Percentiles rank a stretch among this genome's conserved stretches.
Evolutionary conservation across 2,888 invertebrate genomes (phyloP).

Genomic region (Lasioglossum zephyrum): DNA sequence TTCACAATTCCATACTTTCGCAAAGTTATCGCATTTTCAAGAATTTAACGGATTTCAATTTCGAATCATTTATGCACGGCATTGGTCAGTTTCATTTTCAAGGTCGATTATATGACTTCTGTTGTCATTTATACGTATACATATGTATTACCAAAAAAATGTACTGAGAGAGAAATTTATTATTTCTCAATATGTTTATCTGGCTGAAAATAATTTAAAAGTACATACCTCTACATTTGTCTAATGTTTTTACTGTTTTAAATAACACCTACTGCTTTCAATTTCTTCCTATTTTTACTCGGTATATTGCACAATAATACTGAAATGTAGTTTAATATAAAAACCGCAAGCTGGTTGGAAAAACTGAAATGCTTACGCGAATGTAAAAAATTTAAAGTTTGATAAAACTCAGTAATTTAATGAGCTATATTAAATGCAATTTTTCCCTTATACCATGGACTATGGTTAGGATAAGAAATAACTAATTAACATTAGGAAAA

Average conservation of each 20-base stretch:
- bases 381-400: neutral
- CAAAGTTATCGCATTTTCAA: neutral
- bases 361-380: neutral
- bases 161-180: too few species aligned
- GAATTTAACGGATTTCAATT: slow-evolving; percentile 7
- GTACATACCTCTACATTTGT: too few species aligned
- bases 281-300: neutral
- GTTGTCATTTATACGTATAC: too few species aligned
- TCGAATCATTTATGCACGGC: neutral
- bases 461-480: neutral
- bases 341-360: neutral
- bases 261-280: too few species aligned
- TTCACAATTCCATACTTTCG: slow-evolving; percentile 18
- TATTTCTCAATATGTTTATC: too few species aligned
- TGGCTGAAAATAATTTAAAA: too few species aligned
- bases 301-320: neutral
- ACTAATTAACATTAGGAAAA: neutral
- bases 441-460: neutral
- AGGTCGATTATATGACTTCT: neutral
- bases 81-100: neutral
- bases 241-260: too few species aligned
- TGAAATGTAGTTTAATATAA: neutral
- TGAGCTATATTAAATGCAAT: neutral
- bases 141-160: too few species aligned
- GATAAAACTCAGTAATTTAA: neutral